Percentiles rank a stretch among this genome's conserved stretches.
Evolutionary conservation across 2,888 invertebrate genomes (phyloP).

Genomic region (Leptinotarsa juncta): DNA sequence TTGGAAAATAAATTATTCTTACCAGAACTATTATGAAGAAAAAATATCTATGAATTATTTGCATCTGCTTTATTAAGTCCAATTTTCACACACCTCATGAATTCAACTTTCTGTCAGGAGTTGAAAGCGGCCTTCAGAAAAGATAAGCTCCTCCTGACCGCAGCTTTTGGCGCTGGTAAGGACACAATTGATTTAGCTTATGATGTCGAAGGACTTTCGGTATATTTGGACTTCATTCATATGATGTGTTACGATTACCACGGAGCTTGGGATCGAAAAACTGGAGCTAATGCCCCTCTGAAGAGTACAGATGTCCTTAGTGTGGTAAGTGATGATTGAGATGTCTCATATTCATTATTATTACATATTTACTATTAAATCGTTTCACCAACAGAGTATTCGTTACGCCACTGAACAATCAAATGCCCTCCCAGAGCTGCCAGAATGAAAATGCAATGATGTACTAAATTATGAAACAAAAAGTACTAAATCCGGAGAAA

Average conservation of each 20-base stretch:
- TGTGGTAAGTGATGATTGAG: constrained; percentile 70
- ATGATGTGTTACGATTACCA: constrained; percentile 94
- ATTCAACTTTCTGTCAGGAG: constrained; percentile 68
- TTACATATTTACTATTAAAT: too few relatives aligned
- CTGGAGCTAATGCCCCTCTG: constrained; percentile 85
- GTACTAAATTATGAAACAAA: too few relatives aligned
- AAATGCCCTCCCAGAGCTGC: too few relatives aligned
- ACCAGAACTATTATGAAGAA: too few relatives aligned
- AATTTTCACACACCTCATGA: too few relatives aligned
- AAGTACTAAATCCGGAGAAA: too few relatives aligned
- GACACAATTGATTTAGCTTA: constrained; percentile 82
- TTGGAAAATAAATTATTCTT: too few relatives aligned
- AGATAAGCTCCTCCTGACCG: constrained; percentile 78
- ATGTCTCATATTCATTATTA: background rate
- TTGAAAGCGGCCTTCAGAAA: constrained; percentile 77
- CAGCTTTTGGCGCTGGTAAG: constrained; percentile 84
- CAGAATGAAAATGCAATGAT: too few relatives aligned
- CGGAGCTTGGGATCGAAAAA: constrained; percentile 82
- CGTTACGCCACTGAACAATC: too few relatives aligned
- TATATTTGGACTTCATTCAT: constrained; percentile 79
- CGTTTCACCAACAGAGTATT: too few relatives aligned
- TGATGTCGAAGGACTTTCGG: constrained; percentile 77
- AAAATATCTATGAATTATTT: too few relatives aligned
- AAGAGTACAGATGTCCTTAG: constrained; percentile 72
- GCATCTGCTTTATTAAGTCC: too few relatives aligned